phyloP scores from a whole-genome alignment of 1,140 invertebrate genomes.

The Drosophila malerkotliana region DNA sequence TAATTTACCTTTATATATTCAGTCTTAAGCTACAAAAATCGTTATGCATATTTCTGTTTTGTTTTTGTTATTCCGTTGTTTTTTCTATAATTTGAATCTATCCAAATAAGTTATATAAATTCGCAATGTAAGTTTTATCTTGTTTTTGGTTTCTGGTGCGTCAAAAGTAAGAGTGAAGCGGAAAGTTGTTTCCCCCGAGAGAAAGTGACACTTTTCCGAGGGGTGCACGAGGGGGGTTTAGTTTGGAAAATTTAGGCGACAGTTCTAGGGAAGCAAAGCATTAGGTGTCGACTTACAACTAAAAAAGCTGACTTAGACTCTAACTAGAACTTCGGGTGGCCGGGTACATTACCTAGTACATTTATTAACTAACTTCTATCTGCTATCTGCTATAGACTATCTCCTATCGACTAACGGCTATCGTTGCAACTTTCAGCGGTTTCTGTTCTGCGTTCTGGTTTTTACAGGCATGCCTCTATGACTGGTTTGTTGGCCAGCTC shows the following conservation, averaged over 20 bases:
- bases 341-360: conserved; percentile 36
- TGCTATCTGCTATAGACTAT: conserved; percentile 14
- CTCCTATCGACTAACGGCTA: conserved; percentile 26
- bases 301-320: conserved; percentile 61
- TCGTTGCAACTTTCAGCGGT: conserved; percentile 58
- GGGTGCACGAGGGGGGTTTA: not conserved
- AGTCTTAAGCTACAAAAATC: conserved; percentile 83
- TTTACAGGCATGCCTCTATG: conserved; percentile 72
- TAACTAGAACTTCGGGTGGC: conserved; percentile 40
- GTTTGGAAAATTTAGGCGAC: conserved; percentile 39
- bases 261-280: conserved; percentile 39
- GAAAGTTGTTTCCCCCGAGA: conserved; percentile 7
- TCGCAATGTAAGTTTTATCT: conserved; percentile 64
- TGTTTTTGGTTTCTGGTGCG: conserved; percentile 46
- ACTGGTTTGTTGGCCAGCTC: conserved; percentile 51
- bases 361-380: conserved; percentile 36
- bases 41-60: conserved; percentile 78
- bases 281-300: conserved; percentile 47
- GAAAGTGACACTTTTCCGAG: conserved; percentile 2
- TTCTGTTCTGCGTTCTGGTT: conserved; percentile 25
- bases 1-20: conserved; percentile 81
- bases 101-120: conserved; percentile 76
- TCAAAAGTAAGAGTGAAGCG: conserved; percentile 46
- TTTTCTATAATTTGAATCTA: conserved; percentile 68
- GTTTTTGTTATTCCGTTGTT: conserved; percentile 37